Percentiles rank a stretch among this genome's conserved stretches.
Evolutionary conservation across 2,888 invertebrate genomes (phyloP).

Genomic region (Perizoma affinitatum): DNA sequence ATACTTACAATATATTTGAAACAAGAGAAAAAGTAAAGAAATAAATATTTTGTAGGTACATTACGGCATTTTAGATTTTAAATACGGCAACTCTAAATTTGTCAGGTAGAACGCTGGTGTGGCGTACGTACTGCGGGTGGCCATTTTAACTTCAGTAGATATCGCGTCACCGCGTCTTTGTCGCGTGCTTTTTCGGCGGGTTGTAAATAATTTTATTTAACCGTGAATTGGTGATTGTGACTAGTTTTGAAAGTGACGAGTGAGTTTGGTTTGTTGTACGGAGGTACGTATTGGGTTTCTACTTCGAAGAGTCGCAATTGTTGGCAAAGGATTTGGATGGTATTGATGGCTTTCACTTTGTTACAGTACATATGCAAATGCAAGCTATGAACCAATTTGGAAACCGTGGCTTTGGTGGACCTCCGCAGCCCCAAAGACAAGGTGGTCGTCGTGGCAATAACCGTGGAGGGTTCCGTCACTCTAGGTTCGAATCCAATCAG

Average conservation of each 20-base stretch:
- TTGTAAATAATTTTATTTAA: no score
- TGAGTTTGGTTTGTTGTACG: background rate
- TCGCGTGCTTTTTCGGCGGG: no score
- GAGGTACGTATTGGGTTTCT: background rate
- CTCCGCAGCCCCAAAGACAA: slow-evolving; percentile 77
- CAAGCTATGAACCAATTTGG: slow-evolving; percentile 76
- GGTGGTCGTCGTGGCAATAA: slow-evolving; percentile 69
- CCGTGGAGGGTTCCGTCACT: slow-evolving; percentile 73
- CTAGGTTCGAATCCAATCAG: slow-evolving; percentile 69
- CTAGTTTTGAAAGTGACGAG: background rate
- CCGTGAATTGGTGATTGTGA: background rate
- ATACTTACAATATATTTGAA: no score
- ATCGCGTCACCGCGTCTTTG: no score
- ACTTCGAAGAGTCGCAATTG: background rate
- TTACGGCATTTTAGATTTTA: no score
- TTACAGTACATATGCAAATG: slow-evolving; percentile 64
- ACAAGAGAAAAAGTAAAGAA: no score
- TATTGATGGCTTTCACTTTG: slow-evolving; percentile 26
- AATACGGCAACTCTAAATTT: no score
- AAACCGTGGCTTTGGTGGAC: slow-evolving; percentile 78
- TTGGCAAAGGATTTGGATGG: background rate
- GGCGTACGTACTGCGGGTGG: no score
- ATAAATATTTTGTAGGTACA: no score
- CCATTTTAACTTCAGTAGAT: no score
- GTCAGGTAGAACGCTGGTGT: no score